Evolutionary conservation across 1,140 invertebrate species (phyloP).

Genomic region (Lordiphosa mommai): DNA sequence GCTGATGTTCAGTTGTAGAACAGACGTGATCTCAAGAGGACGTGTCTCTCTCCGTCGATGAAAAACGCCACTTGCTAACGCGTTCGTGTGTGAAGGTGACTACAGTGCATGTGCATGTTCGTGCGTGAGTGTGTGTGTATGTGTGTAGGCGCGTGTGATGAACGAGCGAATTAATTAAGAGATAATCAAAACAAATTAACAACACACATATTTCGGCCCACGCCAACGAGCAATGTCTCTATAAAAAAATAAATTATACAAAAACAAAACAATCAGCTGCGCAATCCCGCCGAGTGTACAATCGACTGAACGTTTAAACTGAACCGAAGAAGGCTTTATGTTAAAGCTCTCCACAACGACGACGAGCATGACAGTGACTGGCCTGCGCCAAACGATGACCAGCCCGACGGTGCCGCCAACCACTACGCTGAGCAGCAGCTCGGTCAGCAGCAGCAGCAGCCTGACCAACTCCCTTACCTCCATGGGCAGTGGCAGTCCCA

Average conservation of each 20-base stretch:
- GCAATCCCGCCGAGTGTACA: not conserved
- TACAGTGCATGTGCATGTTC: constrained; percentile 11
- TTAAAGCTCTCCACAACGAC: constrained; percentile 55
- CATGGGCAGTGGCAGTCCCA: constrained; percentile 26
- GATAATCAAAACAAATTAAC: constrained; percentile 72
- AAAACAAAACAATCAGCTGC: constrained; percentile 11
- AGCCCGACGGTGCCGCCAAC: constrained; percentile 79
- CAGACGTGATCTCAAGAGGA: constrained; percentile 79
- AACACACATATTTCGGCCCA: constrained; percentile 28
- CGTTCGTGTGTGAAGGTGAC: constrained; percentile 21
- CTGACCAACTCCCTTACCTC: constrained; percentile 24
- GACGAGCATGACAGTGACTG: constrained; percentile 79
- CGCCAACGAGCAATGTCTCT: constrained; percentile 39
- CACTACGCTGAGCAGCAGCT: constrained; percentile 41
- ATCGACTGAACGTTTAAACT: too few species aligned
- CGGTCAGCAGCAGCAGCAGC: constrained; percentile 43
- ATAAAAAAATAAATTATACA: constrained; percentile 12
- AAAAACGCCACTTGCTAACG: constrained; percentile 16
- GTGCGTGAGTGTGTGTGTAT: constrained; percentile 31
- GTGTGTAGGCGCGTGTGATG: constrained; percentile 36
- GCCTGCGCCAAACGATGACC: constrained; percentile 79
- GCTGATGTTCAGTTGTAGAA: constrained; percentile 69
- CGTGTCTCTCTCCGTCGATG: constrained; percentile 56
- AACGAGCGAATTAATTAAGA: constrained; percentile 73
- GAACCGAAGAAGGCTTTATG: constrained; percentile 62